Base-by-base conservation (phyloP, 1,140 invertebrate species). In the Dysdera silvatica region DNA sequence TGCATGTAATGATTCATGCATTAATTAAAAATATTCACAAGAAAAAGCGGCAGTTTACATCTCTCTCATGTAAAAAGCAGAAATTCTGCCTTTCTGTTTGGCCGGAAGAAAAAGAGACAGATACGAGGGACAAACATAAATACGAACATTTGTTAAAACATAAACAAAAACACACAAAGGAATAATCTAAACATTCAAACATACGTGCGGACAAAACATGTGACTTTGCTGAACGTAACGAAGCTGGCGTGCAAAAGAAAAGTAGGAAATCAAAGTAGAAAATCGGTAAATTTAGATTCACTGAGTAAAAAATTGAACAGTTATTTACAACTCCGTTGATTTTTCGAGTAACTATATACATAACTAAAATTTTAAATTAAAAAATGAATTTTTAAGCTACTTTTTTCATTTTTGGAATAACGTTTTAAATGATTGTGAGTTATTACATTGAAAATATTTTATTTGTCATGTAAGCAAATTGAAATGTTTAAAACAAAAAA, bases 1-100 rank as follows among this genome's bases (percentile, higher is more conserved):
- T n/a, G n/a, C 61, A 56, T 62, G 61, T 53, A 61, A 61, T 47
- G 48, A 32, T 48, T 51, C 61, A 55, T 26, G 41, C 6, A 43
- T 18, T 43, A n/a, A 18, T 55, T 16, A 55, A 55, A 40, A 28
- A 24, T 5, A 28, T n/a, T n/a, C n/a, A n/a, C n/a, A n/a, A n/a
- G n/a, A n/a, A n/a, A n/a, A n/a, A n/a, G n/a, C n/a, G n/a, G n/a
- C n/a, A n/a, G n/a, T n/a, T n/a, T n/a, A n/a, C n/a, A n/a, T n/a
- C n/a, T n/a, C n/a, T n/a, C n/a, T n/a, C n/a, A n/a, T n/a, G n/a
- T n/a, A n/a, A n/a, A n/a, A n/a, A n/a, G n/a, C n/a, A n/a, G n/a
- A n/a, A n/a, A n/a, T n/a, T n/a, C n/a, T n/a, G n/a, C n/a, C n/a
- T n/a, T n/a, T n/a, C n/a, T n/a, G n/a, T n/a, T n/a, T n/a, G n/a